Evolutionary conservation across 2,888 invertebrate species (phyloP), one percentile per base, ranked within the genome.

Genomic region (Ypsolopha scabrella): DNA sequence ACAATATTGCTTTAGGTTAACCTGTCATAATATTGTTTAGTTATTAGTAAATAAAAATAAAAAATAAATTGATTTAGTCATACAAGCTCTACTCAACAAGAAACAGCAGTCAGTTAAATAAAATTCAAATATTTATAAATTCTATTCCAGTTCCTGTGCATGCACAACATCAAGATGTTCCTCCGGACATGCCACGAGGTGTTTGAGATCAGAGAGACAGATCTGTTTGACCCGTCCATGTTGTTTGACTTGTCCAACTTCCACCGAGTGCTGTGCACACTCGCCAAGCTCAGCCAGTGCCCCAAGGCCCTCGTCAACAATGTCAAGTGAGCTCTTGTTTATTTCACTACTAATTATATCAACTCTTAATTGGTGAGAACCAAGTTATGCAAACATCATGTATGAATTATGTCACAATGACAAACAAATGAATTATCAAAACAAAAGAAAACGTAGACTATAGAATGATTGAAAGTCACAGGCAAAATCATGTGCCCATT

Each of bases 161-260:
- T 96, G 80, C 92, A 97, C 68, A 99, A 99, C 80, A 99, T 99
- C 63, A 92, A 95, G 69, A 90, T 94, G 60, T 99, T 99, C 80
- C 88, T 99, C 52, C 91, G 93, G 58, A 93, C 94, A 24, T 98
- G 98, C 72, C 92, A 92, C 64, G 91, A 90, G 54, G 88, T 90
- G 54, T 98, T 98, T 81, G 93, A 93, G 55, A 82, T 99, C 54
- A 89, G 91, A 41, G 94, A 95, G 61, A 88, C 89, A 8, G 97
- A 98, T 75, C 88, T 99, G 37, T 99, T 99, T 75, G 97, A 98
- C 66, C 94, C 97, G 0, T 90, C 92, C n/a, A 96, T 97, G 92
- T 88, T 99, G 50, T 99, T 97, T 72, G 97, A 98, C 76, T 88
- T 98, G 60, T 94, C 95, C 51, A 96, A 98, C 83, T 99, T 99